Evolutionary conservation across 2,888 invertebrate species (phyloP).

Genomic region (Autographa gamma): DNA sequence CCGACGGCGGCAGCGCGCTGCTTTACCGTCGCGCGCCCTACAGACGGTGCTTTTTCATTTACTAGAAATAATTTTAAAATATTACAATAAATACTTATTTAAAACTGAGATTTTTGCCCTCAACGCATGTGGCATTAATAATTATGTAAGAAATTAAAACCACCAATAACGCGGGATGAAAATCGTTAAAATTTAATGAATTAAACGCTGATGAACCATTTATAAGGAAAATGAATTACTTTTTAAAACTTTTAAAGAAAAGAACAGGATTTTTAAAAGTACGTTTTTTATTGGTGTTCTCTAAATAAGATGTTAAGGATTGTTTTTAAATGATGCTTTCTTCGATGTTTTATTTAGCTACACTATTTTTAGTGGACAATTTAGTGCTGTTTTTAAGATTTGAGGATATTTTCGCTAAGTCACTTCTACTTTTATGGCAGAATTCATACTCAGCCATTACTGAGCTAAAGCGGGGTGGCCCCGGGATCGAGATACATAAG

Average conservation of each 20-base stretch:
- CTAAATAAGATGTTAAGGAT: too few species aligned
- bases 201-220: too few species aligned
- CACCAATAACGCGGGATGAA: too few species aligned
- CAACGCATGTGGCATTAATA: too few species aligned
- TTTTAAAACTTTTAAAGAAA: too few species aligned
- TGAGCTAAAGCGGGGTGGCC: slow-evolving; percentile 13
- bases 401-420: not conserved
- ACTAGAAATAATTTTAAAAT: not conserved
- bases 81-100: not conserved
- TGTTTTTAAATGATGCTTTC: not conserved
- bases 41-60: not conserved
- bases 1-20: not conserved
- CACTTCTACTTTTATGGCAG: not conserved
- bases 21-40: not conserved
- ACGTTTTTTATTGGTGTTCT: too few species aligned
- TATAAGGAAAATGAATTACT: too few species aligned
- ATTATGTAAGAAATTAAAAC: too few species aligned
- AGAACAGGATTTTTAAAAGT: too few species aligned
- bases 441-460: not conserved
- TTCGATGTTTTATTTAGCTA: not conserved
- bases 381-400: not conserved
- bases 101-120: too few species aligned
- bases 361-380: not conserved
- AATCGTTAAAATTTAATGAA: too few species aligned
- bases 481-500: slow-evolving; percentile 38